Base-by-base conservation (phyloP, 2,797 vertebrate species). In the Anolis apletophallus region DNA sequence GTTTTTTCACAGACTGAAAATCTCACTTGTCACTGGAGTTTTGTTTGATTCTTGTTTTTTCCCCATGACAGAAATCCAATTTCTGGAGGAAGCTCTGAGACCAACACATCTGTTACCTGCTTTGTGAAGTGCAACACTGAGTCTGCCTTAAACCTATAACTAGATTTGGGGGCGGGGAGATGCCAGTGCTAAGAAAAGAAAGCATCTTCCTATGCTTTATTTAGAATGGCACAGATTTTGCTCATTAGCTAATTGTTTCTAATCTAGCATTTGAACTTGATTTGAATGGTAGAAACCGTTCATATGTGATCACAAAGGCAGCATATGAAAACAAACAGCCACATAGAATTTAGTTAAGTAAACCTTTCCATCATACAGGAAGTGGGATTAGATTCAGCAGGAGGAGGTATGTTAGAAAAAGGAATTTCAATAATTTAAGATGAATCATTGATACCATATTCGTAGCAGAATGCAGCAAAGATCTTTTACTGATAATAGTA, bases 31-130 rank as follows among this genome's bases (percentile, higher is more conserved):
- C 81, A 86, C 73, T 85, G 72, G 82, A 84, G 67, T 81, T 82
- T 83, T 89, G 81, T 90, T 88, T 92, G 84, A 91, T 91, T 94
- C 85, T 87, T 87, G 67, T 81, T 85, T 21, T 91, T 85, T 81
- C 87, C 88, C 87, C 83, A 79, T 92, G 93, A 89, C 92, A 91
- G 92, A 91, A 88, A 92, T 93, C 91, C 90, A 90, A 88, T 93
- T 91, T 91, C 86, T 64, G 78, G 61, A 90, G 57, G 72, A 92
- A 86, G 67, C 83, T 80, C 78, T 87, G 84, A 93, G 82, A 89
- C 86, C 78, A 85, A 3, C 0, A 1, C 81, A 78, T 92, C 78
- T 93, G 88, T 91, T 91, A 86, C 46, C 67, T 90, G 92, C 83
- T 91, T 90, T 93, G 82, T 90, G 89, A 95, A 94, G 90, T 88